Evolutionary conservation across 2,113 vertebrate species (phyloP).

Genomic region (Tupaia chinensis): DNA sequence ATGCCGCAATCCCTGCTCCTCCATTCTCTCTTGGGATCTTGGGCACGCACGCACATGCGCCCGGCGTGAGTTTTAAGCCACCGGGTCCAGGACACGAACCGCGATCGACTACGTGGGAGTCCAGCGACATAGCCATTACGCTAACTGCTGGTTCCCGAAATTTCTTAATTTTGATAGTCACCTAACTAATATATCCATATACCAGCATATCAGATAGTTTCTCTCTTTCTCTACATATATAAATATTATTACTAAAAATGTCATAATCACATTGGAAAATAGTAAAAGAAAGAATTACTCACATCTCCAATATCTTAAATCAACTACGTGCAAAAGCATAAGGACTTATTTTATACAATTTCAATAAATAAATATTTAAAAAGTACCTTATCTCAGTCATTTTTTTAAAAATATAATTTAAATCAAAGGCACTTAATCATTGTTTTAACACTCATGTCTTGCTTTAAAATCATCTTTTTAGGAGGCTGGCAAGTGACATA

Average conservation of each 20-base stretch:
- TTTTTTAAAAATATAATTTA: slow-evolving; percentile 33
- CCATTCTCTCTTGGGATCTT: too few relatives aligned
- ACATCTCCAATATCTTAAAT: neutral
- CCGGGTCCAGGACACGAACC: too few relatives aligned
- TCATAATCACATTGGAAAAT: slow-evolving; percentile 19
- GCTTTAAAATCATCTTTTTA: slow-evolving; percentile 22
- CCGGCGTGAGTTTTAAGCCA: too few relatives aligned
- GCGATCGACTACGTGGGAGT: too few relatives aligned
- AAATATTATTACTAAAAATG: neutral
- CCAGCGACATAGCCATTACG: too few relatives aligned
- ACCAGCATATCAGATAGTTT: neutral
- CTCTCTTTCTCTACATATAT: too few relatives aligned
- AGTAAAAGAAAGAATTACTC: neutral
- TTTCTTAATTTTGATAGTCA: neutral
- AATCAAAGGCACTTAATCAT: neutral
- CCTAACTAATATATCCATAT: neutral
- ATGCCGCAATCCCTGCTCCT: too few relatives aligned
- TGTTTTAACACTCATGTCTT: neutral
- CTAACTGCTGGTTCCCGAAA: too few relatives aligned
- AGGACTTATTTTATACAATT: neutral
- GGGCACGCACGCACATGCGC: too few relatives aligned
- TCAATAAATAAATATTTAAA: neutral
- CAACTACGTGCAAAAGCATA: neutral
- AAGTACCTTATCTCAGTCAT: neutral
- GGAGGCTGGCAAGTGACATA: too few relatives aligned